Conservation (phyloP, 2,797 vertebrate species). For the Spea hammondii region DNA sequence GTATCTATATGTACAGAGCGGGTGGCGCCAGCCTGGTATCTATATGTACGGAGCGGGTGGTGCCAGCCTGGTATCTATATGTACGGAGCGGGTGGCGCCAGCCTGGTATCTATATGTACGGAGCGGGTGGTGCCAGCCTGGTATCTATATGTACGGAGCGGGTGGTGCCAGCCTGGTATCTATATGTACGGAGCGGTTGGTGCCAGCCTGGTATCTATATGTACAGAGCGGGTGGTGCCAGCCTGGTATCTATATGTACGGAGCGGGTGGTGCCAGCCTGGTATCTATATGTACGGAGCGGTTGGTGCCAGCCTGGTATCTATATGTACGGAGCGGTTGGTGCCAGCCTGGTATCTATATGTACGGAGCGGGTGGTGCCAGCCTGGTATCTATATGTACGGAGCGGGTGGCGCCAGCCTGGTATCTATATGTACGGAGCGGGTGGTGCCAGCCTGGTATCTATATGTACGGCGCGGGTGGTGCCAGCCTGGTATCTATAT, state of each 20-base stretch:
- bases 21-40: neutral
- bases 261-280: neutral
- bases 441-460: neutral
- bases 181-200: neutral
- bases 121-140: too few relatives aligned
- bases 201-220: neutral
- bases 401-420: neutral
- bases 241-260: neutral
- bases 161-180: neutral
- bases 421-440: neutral
- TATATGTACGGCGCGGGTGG: neutral
- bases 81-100: too few relatives aligned
- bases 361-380: neutral
- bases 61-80: too few relatives aligned
- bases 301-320: neutral
- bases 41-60: neutral
- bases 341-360: neutral
- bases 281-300: neutral
- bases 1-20: neutral
- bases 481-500: conserved; percentile 1
- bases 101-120: too few relatives aligned
- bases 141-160: neutral
- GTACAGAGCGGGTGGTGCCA: neutral
- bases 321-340: neutral
- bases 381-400: neutral